Evolutionary conservation across 2,888 invertebrate species (phyloP), one percentile per base, ranked within the genome.

Genomic region (Drosophila paucipuncta): DNA sequence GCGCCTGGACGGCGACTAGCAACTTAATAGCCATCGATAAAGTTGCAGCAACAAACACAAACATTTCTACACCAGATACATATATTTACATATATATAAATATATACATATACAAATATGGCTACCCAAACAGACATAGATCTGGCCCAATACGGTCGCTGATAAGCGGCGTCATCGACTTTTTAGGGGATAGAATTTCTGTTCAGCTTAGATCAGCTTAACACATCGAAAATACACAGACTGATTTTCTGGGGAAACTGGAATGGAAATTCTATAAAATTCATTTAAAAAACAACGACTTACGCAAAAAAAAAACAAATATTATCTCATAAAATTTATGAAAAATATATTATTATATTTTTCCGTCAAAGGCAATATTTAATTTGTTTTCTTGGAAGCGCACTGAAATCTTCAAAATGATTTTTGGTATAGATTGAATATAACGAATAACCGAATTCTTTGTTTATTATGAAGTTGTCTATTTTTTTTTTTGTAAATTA

Each of bases 1-100:
- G 91, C 86, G 91, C 89, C 91, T 68, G 78, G 66, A 65, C 75
- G 86, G 86, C 86, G 91, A 90, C 57, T 28, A 11, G 18, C 90
- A 90, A 90, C 81, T 90, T 87, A 87, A 87, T 87, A 87, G 91
- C 67, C 72, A 76, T 68, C 89, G 73, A 90, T 88, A 68, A 66
- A 85, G 70, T 62, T 67, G 70, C 58, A 53, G 55, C 54, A 50
- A 60, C 50, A 57, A 47, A 55, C 35, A 10, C 25, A 47, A 10
- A 58, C n/a, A 58, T 33, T 33, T 18, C 11, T 16, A 47, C 63
- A 64, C 47, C 53, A 64, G 41, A 4, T 59, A 28, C 33, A 31
- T 25, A 18, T 39, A 47, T 13, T 16, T 60, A 60, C 50, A 47
- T 33, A 5, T 35, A 31, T 25, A 43, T 25, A 5, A 13, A 33